Base-by-base conservation (phyloP, 2,797 vertebrate genomes). In the Erpetoichthys calabaricus region DNA sequence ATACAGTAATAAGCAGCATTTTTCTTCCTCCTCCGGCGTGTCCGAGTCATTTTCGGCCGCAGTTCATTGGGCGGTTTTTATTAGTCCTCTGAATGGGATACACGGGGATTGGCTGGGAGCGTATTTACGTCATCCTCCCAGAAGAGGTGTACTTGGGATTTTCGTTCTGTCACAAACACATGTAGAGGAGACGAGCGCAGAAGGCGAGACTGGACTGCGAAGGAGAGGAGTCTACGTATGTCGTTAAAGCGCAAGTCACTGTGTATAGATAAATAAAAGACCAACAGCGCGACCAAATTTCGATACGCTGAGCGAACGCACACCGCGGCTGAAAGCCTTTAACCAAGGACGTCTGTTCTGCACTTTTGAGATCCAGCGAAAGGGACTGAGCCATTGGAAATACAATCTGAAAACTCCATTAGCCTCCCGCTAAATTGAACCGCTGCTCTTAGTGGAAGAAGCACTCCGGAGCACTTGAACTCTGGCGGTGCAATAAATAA, bases 161-260 rank as follows among this genome's bases (percentile, higher is more conserved):
- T 64, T 77, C 73, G 84, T 76, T 83, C 90, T 88, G 90, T 93
- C 93, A 91, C 85, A 86, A 89, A 90, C 91, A 94, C 91, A 94
- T 89, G 92, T 86, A 83, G 79, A 84, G 71, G 74, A 72, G 82
- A 77, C 79, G 68, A 70, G 74, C 61, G 66, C 64, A 65, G 75
- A 76, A 74, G 80, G 74, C 46, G 71, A 61, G 68, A 66, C 68
- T 60, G 65, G 56, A 68, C 59, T 62, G 68, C 60, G 64, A 56
- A 62, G 55, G 57, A 57, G 63, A 43, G 47, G 57, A 60, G 67
- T 71, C 75, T 76, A 25, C 25, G 25, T 25, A 25, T 25, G 25
- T 25, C 25, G 25, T 25, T 25, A 25, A 25, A 25, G 25, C 25
- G 25, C 25, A 25, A 25, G 25, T 25, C 25, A 25, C 25, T 25